A percentile compares a stretch with the other conserved stretches of the same genome.
Evolutionary conservation across 1,140 invertebrate species (phyloP).

Genomic region (Chlorops oryzae): DNA sequence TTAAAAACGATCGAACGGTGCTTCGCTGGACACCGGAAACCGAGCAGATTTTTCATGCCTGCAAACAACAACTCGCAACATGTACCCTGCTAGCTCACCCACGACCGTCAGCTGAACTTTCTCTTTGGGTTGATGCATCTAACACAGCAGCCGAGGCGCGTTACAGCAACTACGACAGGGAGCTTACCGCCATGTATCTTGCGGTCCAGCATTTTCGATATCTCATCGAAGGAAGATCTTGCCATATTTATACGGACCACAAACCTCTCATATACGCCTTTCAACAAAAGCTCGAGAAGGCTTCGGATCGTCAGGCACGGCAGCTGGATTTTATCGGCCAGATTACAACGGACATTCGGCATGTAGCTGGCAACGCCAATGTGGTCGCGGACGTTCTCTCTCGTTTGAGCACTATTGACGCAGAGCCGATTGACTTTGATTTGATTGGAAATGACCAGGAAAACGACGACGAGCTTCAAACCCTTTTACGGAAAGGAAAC

Average conservation of each 20-base stretch:
- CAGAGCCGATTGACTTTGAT: not conserved
- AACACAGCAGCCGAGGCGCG: conserved; percentile 14
- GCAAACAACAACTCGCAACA: too few species aligned
- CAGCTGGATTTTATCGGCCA: conserved; percentile 44
- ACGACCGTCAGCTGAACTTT: too few species aligned
- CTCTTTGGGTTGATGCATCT: too few species aligned
- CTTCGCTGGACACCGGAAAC: too few species aligned
- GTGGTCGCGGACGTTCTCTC: conserved; percentile 36
- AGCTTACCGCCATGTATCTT: conserved; percentile 38
- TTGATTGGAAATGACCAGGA: not conserved
- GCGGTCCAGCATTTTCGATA: conserved; percentile 36
- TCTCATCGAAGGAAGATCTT: conserved; percentile 31
- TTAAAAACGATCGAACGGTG: too few species aligned
- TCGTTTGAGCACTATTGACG: conserved; percentile 16
- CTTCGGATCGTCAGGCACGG: conserved; percentile 16
- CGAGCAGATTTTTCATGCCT: too few species aligned
- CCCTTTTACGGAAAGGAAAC: not conserved
- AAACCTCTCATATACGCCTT: conserved; percentile 44
- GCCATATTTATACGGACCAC: conserved; percentile 46
- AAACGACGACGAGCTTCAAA: not conserved
- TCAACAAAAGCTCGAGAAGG: conserved; percentile 2
- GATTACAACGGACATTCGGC: conserved; percentile 37
- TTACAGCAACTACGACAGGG: conserved; percentile 40
- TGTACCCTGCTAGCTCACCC: too few species aligned
- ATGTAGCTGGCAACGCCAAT: conserved; percentile 39